Conservation (phyloP, 2,113 vertebrate genomes). For the Charina bottae region DNA sequence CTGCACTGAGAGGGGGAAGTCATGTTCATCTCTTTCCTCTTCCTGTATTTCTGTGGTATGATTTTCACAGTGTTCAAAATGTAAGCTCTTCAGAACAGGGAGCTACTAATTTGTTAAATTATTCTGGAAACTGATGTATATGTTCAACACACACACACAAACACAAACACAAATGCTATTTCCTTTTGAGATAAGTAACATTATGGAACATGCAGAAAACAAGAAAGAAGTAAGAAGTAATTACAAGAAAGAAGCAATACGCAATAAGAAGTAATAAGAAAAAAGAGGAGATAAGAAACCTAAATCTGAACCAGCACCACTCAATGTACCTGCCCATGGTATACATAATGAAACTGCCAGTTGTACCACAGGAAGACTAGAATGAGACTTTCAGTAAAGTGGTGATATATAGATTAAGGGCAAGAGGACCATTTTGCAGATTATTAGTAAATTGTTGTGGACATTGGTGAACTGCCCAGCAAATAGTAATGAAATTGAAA, state of each 20-base stretch:
- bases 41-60: neutral
- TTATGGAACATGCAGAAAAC: too few species aligned
- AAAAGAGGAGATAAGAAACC: too few species aligned
- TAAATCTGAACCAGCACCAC: too few species aligned
- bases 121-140: neutral
- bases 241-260: too few species aligned
- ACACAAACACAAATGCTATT: too few species aligned
- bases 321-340: too few species aligned
- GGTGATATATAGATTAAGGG: neutral
- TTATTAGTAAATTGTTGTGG: neutral
- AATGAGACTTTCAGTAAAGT: neutral
- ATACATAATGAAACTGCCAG: neutral
- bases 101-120: neutral
- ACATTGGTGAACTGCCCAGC: neutral
- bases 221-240: too few species aligned
- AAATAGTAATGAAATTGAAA: neutral
- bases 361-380: neutral
- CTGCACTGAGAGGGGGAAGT: neutral
- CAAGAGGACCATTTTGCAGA: neutral
- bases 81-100: neutral
- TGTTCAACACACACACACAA: too few species aligned
- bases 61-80: neutral
- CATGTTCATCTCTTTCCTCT: neutral
- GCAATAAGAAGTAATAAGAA: too few species aligned
- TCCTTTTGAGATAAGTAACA: too few species aligned